Percentiles rank a stretch among this genome's conserved stretches.
These are phyloP conservation scores for Gibbula magus DNA, from an alignment of 2,888 invertebrate genomes.

Conservation along the genomic window DNA sequence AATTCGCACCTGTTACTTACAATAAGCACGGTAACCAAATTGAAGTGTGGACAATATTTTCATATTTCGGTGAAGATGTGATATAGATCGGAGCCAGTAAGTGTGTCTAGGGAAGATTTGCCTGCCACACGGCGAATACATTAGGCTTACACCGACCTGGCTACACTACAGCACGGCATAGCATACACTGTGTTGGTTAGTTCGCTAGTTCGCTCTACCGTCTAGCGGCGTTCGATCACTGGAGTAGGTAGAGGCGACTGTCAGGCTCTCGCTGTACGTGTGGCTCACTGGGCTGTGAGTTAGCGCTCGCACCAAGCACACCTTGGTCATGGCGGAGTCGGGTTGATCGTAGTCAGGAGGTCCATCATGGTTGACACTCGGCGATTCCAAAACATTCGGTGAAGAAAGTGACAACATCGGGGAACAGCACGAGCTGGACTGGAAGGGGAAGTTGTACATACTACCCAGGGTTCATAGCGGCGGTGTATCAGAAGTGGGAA, in stretches of 20 bases:
- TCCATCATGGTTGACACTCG: neutral
- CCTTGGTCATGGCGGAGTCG: neutral
- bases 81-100: no score
- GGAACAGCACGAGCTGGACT: neutral
- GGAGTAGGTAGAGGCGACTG: neutral
- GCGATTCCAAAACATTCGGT: neutral
- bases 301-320: neutral
- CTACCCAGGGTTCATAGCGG: slow-evolving; percentile 15
- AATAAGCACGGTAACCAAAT: no score
- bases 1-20: no score
- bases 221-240: neutral
- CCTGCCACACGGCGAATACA: neutral
- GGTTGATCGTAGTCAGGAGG: neutral
- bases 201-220: neutral
- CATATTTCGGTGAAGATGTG: no score
- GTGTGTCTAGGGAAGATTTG: neutral
- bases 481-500: neutral
- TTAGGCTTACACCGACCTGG: neutral
- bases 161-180: neutral
- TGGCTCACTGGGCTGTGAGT: neutral
- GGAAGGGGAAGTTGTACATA: slow-evolving; percentile 23
- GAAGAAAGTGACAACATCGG: neutral
- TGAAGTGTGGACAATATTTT: no score
- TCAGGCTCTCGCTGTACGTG: no score
- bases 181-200: neutral